Percentiles rank a stretch among this genome's conserved stretches.
phyloP scores from a whole-genome alignment of 1,140 invertebrate genomes.

The Drosophila bipectinata region DNA sequence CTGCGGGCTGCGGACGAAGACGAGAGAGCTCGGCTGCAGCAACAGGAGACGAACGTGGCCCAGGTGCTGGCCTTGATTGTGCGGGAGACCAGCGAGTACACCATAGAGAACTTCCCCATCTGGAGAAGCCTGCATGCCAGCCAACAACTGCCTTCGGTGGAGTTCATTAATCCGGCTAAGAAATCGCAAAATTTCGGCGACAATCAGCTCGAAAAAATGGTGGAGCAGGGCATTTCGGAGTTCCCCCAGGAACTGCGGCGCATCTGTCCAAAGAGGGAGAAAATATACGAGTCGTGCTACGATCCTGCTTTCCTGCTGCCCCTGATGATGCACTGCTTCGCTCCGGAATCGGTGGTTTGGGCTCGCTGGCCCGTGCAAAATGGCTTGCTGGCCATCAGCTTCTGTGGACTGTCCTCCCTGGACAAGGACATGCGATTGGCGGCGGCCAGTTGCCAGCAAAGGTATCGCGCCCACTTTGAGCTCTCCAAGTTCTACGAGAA shows the following conservation, averaged over 20 bases:
- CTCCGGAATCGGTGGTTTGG: conserved; percentile 86
- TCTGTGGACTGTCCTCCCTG: conserved; percentile 86
- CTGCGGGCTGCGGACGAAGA: conserved; percentile 86
- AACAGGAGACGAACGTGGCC: conserved; percentile 88
- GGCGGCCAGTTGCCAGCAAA: conserved; percentile 86
- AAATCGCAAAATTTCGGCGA: conserved; percentile 56
- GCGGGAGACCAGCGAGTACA: conserved; percentile 86
- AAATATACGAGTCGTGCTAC: conserved; percentile 85
- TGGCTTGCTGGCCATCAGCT: conserved; percentile 86
- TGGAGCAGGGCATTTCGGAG: conserved; percentile 54
- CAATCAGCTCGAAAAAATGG: conserved; percentile 61
- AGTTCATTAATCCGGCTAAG: conserved; percentile 56
- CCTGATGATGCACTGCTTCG: conserved; percentile 85
- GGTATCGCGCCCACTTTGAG: conserved; percentile 86
- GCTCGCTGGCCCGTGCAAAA: conserved; percentile 87
- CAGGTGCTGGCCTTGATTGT: conserved; percentile 90
- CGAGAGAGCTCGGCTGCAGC: conserved; percentile 85
- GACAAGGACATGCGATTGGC: conserved; percentile 86
- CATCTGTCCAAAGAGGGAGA: conserved; percentile 67
- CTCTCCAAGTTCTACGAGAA: conserved; percentile 84
- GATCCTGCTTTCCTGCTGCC: conserved; percentile 90
- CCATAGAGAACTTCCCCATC: conserved; percentile 88
- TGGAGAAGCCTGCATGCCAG: conserved; percentile 73
- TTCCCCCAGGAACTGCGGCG: conserved; percentile 54
- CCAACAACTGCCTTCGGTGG: conserved; percentile 59